Evolutionary conservation across 2,888 invertebrate genomes (phyloP), one percentile per base, ranked within the genome.

Genomic region (Chesias legatella): DNA sequence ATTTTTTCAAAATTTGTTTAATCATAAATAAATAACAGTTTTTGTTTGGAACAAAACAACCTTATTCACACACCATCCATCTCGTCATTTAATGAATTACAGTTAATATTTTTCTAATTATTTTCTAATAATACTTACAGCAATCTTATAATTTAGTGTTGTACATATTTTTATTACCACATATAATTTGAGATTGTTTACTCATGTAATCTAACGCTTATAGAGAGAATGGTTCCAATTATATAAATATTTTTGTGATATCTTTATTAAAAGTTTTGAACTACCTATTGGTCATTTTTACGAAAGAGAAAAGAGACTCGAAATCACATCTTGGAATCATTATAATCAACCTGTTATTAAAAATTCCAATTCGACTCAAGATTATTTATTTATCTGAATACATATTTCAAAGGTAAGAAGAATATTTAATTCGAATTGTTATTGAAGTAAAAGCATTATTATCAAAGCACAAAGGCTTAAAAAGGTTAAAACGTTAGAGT

Each of bases 41-140:
- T 80, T 86, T 78, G 84, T 86, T 85, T 84, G 85, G 73, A 88
- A 86, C 88, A 86, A 86, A 85, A 84, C 88, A 86, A 86, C 88
- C 84, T 83, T 81, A 81, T 81, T 84, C 88, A 84, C 85, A 85
- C 86, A 75, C 70, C 84, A 85, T 78, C 71, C 82, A 78, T 70
- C 77, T 77, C 79, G 54, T 79, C 82, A 79, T 78, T 76, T 80
- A 79, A 78, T 81, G 80, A 79, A 86, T 80, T 85, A 85, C 74
- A 79, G 68, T 75, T 79, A 79, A 79, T 80, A 81, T 70, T 82
- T 80, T 62, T 73, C 88, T 86, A 88, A 78, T 85, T 85, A 84
- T 66, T 63, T 71, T 81, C 88, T 88, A 88, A 80, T 88, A 88
- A 88, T 88, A 88, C 88, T 88, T 86, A 86, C 82, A 86, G 79